phyloP scores from a whole-genome alignment of 2,888 invertebrate genomes.

The Chrysotoxum bicinctum region DNA sequence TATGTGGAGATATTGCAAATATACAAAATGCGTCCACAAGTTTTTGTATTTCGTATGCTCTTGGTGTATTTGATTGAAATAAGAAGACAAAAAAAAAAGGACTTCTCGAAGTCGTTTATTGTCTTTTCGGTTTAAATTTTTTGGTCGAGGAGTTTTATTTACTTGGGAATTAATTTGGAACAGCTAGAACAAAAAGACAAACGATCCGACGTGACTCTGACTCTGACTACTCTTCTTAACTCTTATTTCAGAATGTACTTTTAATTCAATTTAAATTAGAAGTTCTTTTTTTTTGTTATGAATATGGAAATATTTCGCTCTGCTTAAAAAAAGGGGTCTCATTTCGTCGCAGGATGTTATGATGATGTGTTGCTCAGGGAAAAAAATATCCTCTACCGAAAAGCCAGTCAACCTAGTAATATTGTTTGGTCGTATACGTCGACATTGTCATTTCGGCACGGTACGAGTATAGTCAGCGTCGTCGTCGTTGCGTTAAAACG shows the following conservation, averaged over 20 bases:
- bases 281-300: slow-evolving; percentile 10
- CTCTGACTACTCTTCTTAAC: not conserved
- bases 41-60: not conserved
- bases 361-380: slow-evolving; percentile 27
- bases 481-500: slow-evolving; percentile 10
- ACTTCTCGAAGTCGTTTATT: not conserved
- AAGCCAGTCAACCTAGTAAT: slow-evolving; percentile 22
- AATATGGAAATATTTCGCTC: slow-evolving; percentile 32
- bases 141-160: slow-evolving; percentile 22
- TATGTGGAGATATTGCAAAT: slow-evolving; percentile 20
- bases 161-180: not conserved
- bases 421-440: not conserved
- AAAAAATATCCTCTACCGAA: not conserved
- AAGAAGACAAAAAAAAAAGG: not conserved
- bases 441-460: not conserved
- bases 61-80: not conserved
- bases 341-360: slow-evolving; percentile 10
- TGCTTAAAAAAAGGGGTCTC: slow-evolving; percentile 16
- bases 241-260: slow-evolving; percentile 19
- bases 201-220: not conserved
- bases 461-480: not conserved
- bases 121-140: slow-evolving; percentile 9
- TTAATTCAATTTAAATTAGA: slow-evolving; percentile 69
- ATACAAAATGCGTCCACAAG: slow-evolving; percentile 22
- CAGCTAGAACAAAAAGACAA: not conserved